Base-by-base conservation (phyloP, 2,797 vertebrate species). In the Pogoniulus pusillus region DNA sequence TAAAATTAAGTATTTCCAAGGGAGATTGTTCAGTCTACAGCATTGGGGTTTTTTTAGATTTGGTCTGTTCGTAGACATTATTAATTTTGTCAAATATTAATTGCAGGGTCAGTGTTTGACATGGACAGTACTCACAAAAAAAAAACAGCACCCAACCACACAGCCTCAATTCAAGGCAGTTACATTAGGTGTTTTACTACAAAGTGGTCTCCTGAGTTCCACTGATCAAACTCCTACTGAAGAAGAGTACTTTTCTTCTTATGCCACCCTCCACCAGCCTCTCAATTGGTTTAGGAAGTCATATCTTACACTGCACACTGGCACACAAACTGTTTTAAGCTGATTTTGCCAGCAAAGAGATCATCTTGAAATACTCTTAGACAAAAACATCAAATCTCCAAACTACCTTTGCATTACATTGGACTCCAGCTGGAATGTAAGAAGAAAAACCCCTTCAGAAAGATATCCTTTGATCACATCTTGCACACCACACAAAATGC, bases 251-350 rank as follows among this genome's bases (percentile, higher is more conserved):
- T 10, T 55, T 79, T 55, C 41, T 24, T 75, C n/a, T n/a, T 26
- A n/a, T 0, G 4, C 20, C 37, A 78, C 47, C 59, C 74, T 19
- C 47, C 22, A 65, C 7, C 68, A 90, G 34, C 30, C n/a, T 23
- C 37, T 29, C 1, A 1, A 16, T 0, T 29, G 2, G 15, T 9
- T 78, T 77, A 79, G 7, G 9, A 82, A 87, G 30, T 14, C 0
- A 0, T 6, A 54, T 26, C 5, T 58, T 65, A 62, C 0, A 3
- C 30, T 34, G 49, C 35, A 47, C 9, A 5, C 16, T 39, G 17
- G 13, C 24, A 66, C 6, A 62, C 29, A 49, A 70, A 23, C 51
- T 30, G 34, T n/a, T 83, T 26, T 37, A 75, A 49, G 24, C 10
- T 51, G 5, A 3, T 35, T 84, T 87, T 72, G 29, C 65, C 39